phyloP scores from a whole-genome alignment of 1,140 invertebrate genomes.

The Drosophila sturtevanti region DNA sequence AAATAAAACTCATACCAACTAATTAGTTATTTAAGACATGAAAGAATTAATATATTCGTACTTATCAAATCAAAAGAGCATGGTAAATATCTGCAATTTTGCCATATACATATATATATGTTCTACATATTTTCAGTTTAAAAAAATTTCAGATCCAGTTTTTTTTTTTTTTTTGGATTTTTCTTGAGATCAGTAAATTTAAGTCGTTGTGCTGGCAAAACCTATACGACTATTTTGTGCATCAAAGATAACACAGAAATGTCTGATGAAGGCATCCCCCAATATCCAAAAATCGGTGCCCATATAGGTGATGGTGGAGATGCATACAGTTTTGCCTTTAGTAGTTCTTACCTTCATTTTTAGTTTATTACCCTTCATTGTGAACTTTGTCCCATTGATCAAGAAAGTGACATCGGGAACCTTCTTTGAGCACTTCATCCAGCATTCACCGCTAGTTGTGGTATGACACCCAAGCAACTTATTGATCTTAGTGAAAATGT shows the following conservation, averaged over 20 bases:
- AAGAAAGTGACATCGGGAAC: conserved; percentile 26
- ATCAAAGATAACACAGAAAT: conserved; percentile 28
- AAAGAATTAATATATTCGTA: background rate
- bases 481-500: conserved; percentile 50
- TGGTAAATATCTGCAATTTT: too few relatives aligned
- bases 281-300: conserved; percentile 23
- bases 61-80: too few relatives aligned
- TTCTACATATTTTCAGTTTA: background rate
- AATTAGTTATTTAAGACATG: background rate
- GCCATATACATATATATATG: too few relatives aligned
- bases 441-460: conserved; percentile 36
- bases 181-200: conserved; percentile 21
- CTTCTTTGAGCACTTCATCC: conserved; percentile 27
- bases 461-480: conserved; percentile 44
- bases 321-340: conserved; percentile 32
- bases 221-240: conserved; percentile 15
- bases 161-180: conserved; percentile 3
- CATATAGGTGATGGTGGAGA: conserved; percentile 2
- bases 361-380: conserved; percentile 12
- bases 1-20: background rate
- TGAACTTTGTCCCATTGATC: conserved; percentile 9
- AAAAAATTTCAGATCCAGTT: background rate
- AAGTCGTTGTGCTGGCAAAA: conserved; percentile 19
- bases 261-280: conserved; percentile 32
- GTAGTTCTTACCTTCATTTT: conserved; percentile 22